These are phyloP conservation scores for Drosophila aff. DNA, from an alignment of 1,140 invertebrate genomes.

Conservation along the genomic window DNA sequence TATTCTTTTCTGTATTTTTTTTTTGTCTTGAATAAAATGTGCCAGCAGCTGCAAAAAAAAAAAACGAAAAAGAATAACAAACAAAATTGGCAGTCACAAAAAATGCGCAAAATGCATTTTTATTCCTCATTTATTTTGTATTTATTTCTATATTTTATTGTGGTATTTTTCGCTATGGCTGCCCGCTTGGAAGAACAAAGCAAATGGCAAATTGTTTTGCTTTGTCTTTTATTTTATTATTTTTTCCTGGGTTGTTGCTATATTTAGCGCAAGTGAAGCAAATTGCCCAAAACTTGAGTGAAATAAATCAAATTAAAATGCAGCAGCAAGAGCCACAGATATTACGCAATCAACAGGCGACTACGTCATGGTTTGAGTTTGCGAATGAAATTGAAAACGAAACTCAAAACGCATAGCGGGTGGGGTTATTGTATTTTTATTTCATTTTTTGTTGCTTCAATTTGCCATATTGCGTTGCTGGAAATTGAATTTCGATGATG, in stretches of 20 bases:
- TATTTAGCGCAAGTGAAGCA: conserved; percentile 15
- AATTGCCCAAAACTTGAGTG: conserved; percentile 13
- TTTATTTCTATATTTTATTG: conserved; percentile 19
- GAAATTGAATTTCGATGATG: conserved; percentile 25
- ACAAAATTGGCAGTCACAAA: conserved; percentile 59
- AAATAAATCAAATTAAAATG: conserved; percentile 44
- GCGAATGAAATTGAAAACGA: conserved; percentile 47
- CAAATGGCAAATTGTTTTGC: conserved; percentile 31
- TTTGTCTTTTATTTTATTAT: conserved; percentile 5
- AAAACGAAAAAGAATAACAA: background rate
- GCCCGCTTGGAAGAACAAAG: conserved; percentile 25
- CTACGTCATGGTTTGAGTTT: conserved; percentile 49
- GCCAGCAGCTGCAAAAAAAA: conserved; percentile 71
- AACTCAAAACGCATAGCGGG: conserved; percentile 16
- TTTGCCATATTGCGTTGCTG: conserved; percentile 24
- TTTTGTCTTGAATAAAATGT: conserved; percentile 70
- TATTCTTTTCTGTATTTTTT: conserved; percentile 40
- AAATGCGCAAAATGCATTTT: conserved; percentile 66
- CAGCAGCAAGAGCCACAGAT: conserved; percentile 26
- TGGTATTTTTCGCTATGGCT: background rate
- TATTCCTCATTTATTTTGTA: conserved; percentile 45
- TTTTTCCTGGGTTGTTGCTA: conserved; percentile 5
- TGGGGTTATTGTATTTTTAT: conserved; percentile 1
- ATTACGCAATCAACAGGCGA: conserved; percentile 72
- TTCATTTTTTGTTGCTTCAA: background rate